Evolutionary conservation across 2,113 vertebrate genomes (phyloP).

Genomic region (Centrocercus urophasianus): DNA sequence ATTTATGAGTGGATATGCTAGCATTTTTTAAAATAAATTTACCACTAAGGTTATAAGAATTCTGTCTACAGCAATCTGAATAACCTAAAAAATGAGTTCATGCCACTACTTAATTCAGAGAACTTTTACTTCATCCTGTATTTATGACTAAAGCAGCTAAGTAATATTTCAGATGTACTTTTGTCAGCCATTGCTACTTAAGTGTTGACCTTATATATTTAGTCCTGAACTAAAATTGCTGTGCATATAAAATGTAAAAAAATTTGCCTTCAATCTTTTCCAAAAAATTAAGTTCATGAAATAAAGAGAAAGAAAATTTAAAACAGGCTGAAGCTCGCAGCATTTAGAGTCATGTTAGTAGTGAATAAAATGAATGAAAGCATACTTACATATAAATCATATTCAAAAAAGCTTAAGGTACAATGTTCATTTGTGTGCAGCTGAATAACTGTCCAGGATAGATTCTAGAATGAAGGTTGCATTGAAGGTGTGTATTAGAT

Average conservation of each 20-base stretch:
- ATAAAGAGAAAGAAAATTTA: background rate
- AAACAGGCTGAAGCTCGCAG: background rate
- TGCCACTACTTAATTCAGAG: background rate
- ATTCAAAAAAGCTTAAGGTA: background rate
- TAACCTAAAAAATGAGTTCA: constrained; percentile 11
- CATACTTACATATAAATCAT: background rate
- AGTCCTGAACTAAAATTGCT: background rate
- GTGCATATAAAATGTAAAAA: background rate
- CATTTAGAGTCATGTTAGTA: background rate
- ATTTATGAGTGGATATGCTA: background rate
- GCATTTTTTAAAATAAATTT: background rate
- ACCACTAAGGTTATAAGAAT: background rate
- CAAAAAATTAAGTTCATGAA: background rate
- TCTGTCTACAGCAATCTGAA: background rate
- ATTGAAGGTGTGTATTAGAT: background rate
- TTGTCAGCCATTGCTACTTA: background rate
- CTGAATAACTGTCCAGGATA: background rate
- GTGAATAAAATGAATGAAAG: background rate
- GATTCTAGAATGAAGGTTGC: background rate
- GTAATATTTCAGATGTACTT: background rate
- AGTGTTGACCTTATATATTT: background rate
- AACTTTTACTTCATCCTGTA: background rate
- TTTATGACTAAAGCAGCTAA: background rate
- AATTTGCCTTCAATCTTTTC: background rate
- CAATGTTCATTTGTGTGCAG: background rate